Evolutionary conservation across 1,140 invertebrate genomes (phyloP), one percentile per base, ranked within the genome.

Genomic region (Streblospio benedicti): DNA sequence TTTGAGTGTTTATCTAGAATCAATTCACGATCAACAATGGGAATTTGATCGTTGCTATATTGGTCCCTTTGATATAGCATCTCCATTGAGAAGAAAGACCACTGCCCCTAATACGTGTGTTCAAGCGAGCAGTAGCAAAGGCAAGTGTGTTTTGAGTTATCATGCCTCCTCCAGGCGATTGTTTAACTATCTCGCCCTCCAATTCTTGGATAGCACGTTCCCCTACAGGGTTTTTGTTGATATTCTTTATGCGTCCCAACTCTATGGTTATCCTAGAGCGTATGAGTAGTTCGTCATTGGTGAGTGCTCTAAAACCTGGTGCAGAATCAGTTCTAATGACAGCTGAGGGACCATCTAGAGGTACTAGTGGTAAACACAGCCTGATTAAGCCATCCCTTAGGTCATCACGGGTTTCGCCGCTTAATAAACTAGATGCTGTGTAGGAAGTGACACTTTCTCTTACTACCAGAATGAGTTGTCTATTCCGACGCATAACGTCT

Each of bases 201-300:
- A 31, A 4, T 52, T 25, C 50, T 31, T 52, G 0, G 20, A 65
- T 57, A 35, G 63, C 49, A 28, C 52, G 62, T 49, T 65, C 65
- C 20, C 63, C 57, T 32, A 65, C 60, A 30, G 65, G 63, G 27
- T 65, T 65, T 43, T 65, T 67, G 53, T 65, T 65, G 6, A 14
- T 9, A 41, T 67, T 67, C 43, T 67, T 65, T 2, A 59, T 31
- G 18, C 55, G 5, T 28, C 63, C 65, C 30, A 67, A 25, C 35
- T 65, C 63, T 38, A 62, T 45, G 4, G 50, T 9, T 14, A 65
- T 55, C 4, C 63, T 23, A 12, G 58, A 47, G 14, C 25, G 41
- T 18, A 50, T 12, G 16, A 67, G 44, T 12, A 56, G 30, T 30
- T 65, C 33, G 32, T 67, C 60, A 4, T 60, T 38, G n/a, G 56